Evolutionary conservation across 2,797 vertebrate species (phyloP), one percentile per base, ranked within the genome.

Genomic region (Hoplostethus atlanticus): DNA sequence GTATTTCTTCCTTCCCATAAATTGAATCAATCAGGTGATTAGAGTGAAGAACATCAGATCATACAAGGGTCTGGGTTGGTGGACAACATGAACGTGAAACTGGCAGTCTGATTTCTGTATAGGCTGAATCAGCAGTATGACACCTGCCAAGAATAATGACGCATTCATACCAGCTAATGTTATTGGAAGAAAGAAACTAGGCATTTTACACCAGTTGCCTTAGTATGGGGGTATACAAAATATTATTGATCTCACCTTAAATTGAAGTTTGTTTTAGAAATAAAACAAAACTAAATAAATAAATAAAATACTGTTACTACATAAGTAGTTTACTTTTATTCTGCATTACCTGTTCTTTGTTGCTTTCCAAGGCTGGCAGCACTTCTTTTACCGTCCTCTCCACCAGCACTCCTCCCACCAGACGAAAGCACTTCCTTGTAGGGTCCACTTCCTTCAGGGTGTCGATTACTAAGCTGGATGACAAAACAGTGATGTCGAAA

Each of bases 351-450:
- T 98, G 97, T 79, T 98, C 96, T 89, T 95, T 96, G 75, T 98
- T 97, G 86, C 71, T 95, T 91, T 98, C 96, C 84, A 99, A 75
- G 0, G 97, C 97, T 0, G 97, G 97, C 55, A 98, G 93, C 62
- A 99, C 97, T 84, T 99, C 97, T 88, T 97, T 97, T 51, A 98
- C 97, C 0, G 97, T 98, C 56, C 97, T 94, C 78, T 99, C 97
- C 83, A 98, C 97, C 84, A 98, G 85, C 4, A 98, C 96, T 0
- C 97, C 97, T 0, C 97, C 97, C 0, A 99, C 96, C 78, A 99
- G 96, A 38, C 97, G 96, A 87, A 94, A 99, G 81, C 97, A 99
- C 75, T 95, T 97, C 56, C 97, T 93, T 0, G 95, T 93, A 5
- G 96, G 93, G 50, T 98, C 97, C 21, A 98, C 97, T 0, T 97